These are phyloP conservation scores for Hyalella azteca DNA, from an alignment of 2,888 invertebrate species.

Conservation along the genomic window DNA sequence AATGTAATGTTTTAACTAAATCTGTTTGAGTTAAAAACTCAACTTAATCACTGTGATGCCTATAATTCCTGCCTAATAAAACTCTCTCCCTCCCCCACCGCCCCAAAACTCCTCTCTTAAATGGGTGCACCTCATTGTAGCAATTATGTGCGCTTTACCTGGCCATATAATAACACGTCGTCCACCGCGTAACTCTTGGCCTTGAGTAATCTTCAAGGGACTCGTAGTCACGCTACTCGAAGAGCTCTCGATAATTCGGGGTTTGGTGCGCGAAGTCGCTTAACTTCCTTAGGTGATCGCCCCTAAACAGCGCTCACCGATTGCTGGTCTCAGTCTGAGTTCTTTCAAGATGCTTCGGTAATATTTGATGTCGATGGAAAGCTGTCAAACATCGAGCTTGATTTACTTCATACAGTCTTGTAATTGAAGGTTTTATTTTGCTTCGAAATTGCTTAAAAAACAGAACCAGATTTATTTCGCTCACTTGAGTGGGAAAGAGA, in stretches of 20 bases:
- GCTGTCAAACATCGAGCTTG: neutral
- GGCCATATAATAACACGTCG: slow-evolving; percentile 21
- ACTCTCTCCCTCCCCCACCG: no score
- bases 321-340: neutral
- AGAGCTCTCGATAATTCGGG: neutral
- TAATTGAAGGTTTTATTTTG: neutral
- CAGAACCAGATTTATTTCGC: no score
- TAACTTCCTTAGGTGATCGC: neutral
- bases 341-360: neutral
- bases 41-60: no score
- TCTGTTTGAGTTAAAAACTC: no score
- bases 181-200: neutral
- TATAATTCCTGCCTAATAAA: no score
- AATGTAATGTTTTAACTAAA: no score
- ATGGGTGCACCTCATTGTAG: neutral
- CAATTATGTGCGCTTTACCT: slow-evolving; percentile 22
- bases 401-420: neutral
- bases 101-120: slow-evolving; percentile 1
- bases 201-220: neutral
- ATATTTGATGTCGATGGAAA: no score
- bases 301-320: neutral
- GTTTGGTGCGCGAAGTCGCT: slow-evolving; percentile 1
- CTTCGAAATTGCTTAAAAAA: neutral
- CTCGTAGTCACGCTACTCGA: neutral
- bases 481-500: no score